Base-by-base conservation (phyloP, 92 coral and sea anemone species). In the Palythoa heliodiscus region DNA sequence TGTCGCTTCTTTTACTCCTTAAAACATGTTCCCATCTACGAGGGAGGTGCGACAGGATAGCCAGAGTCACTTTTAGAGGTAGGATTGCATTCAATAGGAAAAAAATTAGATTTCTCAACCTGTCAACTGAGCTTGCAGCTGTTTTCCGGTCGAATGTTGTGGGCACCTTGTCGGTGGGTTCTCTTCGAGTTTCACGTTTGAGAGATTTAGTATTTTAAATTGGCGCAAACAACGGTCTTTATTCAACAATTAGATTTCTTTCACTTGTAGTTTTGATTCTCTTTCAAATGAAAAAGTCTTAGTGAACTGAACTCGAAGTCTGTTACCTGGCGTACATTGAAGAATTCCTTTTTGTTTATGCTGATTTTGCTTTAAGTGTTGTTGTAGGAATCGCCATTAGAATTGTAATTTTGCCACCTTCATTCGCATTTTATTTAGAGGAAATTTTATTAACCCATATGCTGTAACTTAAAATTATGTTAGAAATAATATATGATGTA, bases 41-140 rank as follows among this genome's bases (percentile, higher is more conserved):
- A 89, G 99, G 99, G 54, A 96, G 90, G 67, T 92, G 96, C 75
- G 99, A 96, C 92, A 92, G 99, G 53, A 88, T 96, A 82, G 99
- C 99, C 87, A 91, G 99, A 75, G 95, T 96, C 66, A 96, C 99
- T 39, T 96, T 96, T 89, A 88, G 99, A 93, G 99, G 99, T 96
- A 91, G 76, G 98, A 24, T 12, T 78, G 25, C 20, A 15, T 55
- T 52, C 72, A 75, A 11, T 70, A 12, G 70, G 55, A 47, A 77
- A 73, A 82, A 58, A 24, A 60, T 82, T 57, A 78, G 82, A 43
- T 76, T 71, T 83, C 53, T 85, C 73, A 68, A 38, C 10, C 17
- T 68, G 78, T 82, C 66, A 76, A 23, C 17, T 38, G 40, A n/a
- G 75, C 50, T 25, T 38, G 61, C 61, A 82, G 78, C 71, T 71